These are phyloP conservation scores for Ectobius pallidus DNA, from an alignment of 2,888 invertebrate species.

Conservation along the genomic window DNA sequence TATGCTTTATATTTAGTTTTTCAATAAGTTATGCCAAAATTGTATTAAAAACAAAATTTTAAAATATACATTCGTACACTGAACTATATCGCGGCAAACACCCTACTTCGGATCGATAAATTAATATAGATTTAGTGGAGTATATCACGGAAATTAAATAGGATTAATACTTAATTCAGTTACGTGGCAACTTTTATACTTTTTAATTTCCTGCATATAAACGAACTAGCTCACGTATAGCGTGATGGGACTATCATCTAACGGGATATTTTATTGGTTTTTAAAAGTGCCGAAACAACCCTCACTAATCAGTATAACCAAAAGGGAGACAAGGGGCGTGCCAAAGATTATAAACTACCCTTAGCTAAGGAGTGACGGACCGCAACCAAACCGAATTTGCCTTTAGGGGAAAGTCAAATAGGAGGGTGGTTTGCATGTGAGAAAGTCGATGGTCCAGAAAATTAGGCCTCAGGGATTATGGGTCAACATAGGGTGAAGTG, in stretches of 20 bases:
- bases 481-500: no score
- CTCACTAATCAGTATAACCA: slow-evolving; percentile 3
- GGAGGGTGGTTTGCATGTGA: background rate
- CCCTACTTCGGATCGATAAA: no score
- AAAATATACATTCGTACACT: no score
- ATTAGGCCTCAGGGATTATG: background rate
- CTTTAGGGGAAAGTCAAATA: background rate
- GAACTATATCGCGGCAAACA: no score
- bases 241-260: no score
- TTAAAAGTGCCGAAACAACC: slow-evolving; percentile 16
- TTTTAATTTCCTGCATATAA: slow-evolving; percentile 4
- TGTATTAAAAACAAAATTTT: no score
- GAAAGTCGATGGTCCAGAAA: slow-evolving; percentile 25
- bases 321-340: background rate
- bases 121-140: no score
- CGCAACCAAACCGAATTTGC: slow-evolving; percentile 31
- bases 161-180: background rate
- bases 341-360: slow-evolving; percentile 1
- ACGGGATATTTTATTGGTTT: slow-evolving; percentile 3
- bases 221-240: background rate
- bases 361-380: slow-evolving; percentile 14
- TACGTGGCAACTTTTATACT: background rate
- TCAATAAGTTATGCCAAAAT: no score
- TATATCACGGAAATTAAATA: background rate
- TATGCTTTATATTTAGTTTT: no score